Conservation (phyloP, 2,888 invertebrate species). For the Hemithea aestivaria region DNA sequence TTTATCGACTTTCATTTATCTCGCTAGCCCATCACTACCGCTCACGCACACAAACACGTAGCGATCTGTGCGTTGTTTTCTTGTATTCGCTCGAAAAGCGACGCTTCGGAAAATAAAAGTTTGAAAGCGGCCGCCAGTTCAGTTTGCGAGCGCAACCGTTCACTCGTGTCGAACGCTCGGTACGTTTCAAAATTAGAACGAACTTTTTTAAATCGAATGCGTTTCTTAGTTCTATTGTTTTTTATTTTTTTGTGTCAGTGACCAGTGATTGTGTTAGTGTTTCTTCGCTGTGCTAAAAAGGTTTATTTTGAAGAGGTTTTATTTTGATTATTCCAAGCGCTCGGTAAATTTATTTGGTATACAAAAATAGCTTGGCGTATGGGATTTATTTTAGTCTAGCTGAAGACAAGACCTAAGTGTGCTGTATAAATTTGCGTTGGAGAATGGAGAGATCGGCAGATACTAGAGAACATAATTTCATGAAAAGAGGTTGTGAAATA, state of each 20-base stretch:
- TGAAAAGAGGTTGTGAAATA: no score
- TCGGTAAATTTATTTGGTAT: conserved; percentile 58
- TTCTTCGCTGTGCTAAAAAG: conserved; percentile 37
- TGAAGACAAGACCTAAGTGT: conserved; percentile 37
- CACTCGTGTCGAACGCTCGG: conserved; percentile 54
- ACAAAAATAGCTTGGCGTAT: conserved; percentile 65
- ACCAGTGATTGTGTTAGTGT: conserved; percentile 19
- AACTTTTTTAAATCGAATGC: conserved; percentile 28
- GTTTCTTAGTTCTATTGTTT: conserved; percentile 15
- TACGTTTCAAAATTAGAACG: conserved; percentile 46
- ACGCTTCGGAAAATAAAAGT: conserved; percentile 57
- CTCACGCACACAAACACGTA: conserved; percentile 33
- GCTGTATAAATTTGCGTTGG: conserved; percentile 21
- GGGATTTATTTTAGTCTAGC: conserved; percentile 61
- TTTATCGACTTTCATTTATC: conserved; percentile 12
- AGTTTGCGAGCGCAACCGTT: conserved; percentile 46
- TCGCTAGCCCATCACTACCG: conserved; percentile 17
- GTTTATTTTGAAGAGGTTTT: conserved; percentile 23
- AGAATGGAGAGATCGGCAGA: no score
- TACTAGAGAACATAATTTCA: no score
- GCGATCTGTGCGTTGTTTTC: conserved; percentile 26
- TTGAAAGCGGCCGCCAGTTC: conserved; percentile 49
- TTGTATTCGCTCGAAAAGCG: conserved; percentile 44
- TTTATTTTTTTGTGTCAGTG: conserved; percentile 15
- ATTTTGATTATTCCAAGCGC: conserved; percentile 23